Evolutionary conservation across 1,140 invertebrate genomes (phyloP), one percentile per base, ranked within the genome.

Genomic region (Microvelia longipes): DNA sequence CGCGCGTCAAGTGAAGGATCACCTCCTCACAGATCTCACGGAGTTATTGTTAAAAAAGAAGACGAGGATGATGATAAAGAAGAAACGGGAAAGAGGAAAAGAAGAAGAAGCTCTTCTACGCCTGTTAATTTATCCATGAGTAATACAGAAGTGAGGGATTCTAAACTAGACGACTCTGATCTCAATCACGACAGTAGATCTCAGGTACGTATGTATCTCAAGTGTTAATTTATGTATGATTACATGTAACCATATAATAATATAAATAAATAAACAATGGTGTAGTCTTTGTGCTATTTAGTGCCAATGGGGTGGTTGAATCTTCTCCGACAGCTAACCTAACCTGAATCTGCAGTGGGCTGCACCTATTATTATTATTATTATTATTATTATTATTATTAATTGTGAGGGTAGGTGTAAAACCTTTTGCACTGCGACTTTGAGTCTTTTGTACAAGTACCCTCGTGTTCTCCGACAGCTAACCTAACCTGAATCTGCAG

Each of bases 51-150:
- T 26, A 64, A 64, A 25, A 24, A 5, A 64, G 62, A 64, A 25
- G 15, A 15, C 62, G 15, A 5, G 76, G 64, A 79, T 78, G 62
- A 77, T 50, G 75, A 60, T 77, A 78, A 65, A 79, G 79, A n/a
- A 79, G 79, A 78, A 75, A 78, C 15, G 80, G 80, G 67, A 77
- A 80, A 26, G 78, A 81, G 72, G 19, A 79, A 78, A 75, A 78
- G n/a, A 81, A 80, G 67, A 77, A 80, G 27, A 78, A 81, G 72
- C 75, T 80, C 65, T 13, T 71, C 72, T 14, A 70, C 68, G 19
- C 72, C 71, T 26, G 90, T 92, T 14, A 92, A 92, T 80, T 81
- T 92, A 66, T 88, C 86, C 70, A 76, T 86, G 26, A 83, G 81
- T 69, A 80, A 77, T 73, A 70, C 73, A 50, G 35, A 50, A 50